A percentile compares a stretch with the other conserved stretches of the same genome.
Conservation (phyloP, 2,113 vertebrate species). For the Phainopepla nitens region DNA sequence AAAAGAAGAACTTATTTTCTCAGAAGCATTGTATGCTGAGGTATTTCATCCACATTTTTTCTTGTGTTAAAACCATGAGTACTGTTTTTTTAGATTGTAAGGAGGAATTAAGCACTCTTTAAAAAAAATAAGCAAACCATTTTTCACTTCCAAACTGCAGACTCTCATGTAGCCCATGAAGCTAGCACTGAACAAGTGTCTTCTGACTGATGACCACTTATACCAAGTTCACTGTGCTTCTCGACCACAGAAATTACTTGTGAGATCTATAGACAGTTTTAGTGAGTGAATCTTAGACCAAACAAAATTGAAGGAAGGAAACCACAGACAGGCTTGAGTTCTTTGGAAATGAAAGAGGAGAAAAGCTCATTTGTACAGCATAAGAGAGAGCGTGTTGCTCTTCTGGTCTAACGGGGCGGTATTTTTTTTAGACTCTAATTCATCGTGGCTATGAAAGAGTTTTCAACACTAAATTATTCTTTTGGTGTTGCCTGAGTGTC, state of each 20-base stretch:
- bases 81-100: background rate
- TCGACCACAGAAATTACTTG: background rate
- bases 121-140: background rate
- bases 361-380: background rate
- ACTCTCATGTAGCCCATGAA: background rate
- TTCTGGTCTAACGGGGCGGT: background rate
- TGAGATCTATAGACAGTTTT: background rate
- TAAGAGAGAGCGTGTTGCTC: background rate
- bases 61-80: background rate
- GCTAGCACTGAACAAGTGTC: background rate
- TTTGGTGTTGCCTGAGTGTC: background rate
- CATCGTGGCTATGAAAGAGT: background rate
- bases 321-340: background rate
- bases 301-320: background rate
- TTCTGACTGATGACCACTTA: background rate
- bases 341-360: background rate
- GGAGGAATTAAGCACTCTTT: background rate
- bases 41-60: background rate
- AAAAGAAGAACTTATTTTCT: background rate
- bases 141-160: background rate
- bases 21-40: background rate
- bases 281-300: background rate
- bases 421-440: background rate
- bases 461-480: background rate
- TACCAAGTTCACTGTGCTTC: background rate